Percentiles rank a stretch among this genome's conserved stretches.
Evolutionary conservation across 1,140 invertebrate species (phyloP).

Genomic region (Nasonia giraulti): DNA sequence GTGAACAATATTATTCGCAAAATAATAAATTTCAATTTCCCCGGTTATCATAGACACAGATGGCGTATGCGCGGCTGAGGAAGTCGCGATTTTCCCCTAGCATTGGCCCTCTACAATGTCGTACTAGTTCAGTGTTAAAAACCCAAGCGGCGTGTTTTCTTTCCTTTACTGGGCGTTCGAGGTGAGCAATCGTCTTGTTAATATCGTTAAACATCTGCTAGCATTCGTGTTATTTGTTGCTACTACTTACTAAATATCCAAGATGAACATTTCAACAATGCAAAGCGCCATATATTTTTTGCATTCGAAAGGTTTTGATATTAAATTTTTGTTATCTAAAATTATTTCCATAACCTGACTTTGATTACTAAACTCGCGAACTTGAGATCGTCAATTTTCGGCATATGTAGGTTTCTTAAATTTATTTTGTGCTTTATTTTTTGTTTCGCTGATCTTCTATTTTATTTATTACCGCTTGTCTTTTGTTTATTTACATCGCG

Average conservation of each 20-base stretch:
- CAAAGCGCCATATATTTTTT: slow-evolving; percentile 19
- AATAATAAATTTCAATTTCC: neutral
- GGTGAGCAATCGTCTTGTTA: slow-evolving; percentile 50
- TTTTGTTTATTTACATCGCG: neutral
- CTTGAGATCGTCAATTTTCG: neutral
- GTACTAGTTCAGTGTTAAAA: slow-evolving; percentile 28
- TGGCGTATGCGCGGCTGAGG: neutral
- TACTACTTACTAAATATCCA: slow-evolving; percentile 21
- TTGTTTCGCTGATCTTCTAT: neutral
- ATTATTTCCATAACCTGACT: slow-evolving; percentile 35
- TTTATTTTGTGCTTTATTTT: neutral
- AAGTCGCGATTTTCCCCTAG: neutral
- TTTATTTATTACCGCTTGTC: neutral
- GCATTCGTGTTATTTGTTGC: neutral
- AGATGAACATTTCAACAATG: slow-evolving; percentile 37
- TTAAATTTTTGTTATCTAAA: slow-evolving; percentile 36
- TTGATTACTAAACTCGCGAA: neutral
- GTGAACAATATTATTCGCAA: no score
- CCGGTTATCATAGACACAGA: neutral
- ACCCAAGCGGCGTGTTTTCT: slow-evolving; percentile 46
- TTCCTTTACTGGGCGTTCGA: slow-evolving; percentile 37
- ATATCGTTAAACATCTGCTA: slow-evolving; percentile 49
- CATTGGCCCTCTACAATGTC: slow-evolving; percentile 1
- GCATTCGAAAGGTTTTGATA: slow-evolving; percentile 32
- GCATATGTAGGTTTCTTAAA: neutral